Evolutionary conservation across 2,113 vertebrate genomes (phyloP).

Genomic region (Stomatorhinus ivindoensis): DNA sequence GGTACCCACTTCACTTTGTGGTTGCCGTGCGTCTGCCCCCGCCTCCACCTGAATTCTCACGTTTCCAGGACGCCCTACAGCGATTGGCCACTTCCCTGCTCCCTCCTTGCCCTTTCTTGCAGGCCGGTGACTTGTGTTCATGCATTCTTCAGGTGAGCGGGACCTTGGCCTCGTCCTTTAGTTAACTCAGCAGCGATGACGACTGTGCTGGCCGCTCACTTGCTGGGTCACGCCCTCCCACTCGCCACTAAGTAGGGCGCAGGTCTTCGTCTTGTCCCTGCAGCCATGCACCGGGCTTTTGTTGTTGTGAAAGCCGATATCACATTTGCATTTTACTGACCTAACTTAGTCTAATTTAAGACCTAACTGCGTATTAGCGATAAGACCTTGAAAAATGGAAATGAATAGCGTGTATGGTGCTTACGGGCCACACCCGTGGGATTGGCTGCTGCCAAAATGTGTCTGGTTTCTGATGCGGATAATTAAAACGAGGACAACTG

Average conservation of each 20-base stretch:
- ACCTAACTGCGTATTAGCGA: neutral
- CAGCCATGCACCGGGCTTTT: neutral
- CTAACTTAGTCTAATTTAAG: slow-evolving; percentile 8
- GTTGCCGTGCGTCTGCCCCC: neutral
- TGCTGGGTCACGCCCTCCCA: neutral
- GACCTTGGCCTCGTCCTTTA: neutral
- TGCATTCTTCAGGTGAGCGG: slow-evolving; percentile 41
- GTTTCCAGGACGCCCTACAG: neutral
- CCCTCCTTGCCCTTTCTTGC: slow-evolving; percentile 62
- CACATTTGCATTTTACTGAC: neutral
- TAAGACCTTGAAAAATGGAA: neutral
- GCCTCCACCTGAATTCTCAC: neutral
- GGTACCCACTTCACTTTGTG: neutral
- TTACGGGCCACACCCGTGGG: neutral
- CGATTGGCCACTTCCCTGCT: slow-evolving; percentile 48
- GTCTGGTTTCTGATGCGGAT: neutral
- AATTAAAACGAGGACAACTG: neutral
- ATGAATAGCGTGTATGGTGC: neutral
- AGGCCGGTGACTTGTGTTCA: slow-evolving; percentile 64
- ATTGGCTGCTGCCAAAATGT: neutral
- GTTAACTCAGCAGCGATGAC: neutral
- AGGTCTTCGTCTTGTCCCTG: neutral
- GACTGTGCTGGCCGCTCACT: neutral
- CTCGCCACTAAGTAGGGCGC: neutral
- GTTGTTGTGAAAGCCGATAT: neutral